phyloP scores from a whole-genome alignment of 1,140 invertebrate species.

The Elymnias hypermnestra region DNA sequence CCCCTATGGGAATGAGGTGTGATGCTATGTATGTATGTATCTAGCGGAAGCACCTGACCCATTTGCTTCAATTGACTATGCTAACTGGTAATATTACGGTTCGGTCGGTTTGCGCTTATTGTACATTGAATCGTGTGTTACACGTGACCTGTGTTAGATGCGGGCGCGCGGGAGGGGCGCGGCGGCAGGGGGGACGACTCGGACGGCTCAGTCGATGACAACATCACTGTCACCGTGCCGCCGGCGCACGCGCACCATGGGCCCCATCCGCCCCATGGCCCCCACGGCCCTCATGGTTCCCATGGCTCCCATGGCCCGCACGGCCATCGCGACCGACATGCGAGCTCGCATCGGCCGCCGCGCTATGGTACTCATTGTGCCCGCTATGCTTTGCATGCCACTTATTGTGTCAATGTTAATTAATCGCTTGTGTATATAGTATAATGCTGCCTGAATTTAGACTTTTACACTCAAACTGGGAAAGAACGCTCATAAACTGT shows the following conservation, averaged over 20 bases:
- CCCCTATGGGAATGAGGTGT: no score
- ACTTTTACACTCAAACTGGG: no score
- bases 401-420: neutral
- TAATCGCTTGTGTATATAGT: conserved; percentile 1
- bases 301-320: no score
- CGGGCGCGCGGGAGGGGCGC: conserved; percentile 13
- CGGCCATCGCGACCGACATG: conserved; percentile 8
- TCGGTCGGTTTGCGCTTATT: no score
- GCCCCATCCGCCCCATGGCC: conserved; percentile 10
- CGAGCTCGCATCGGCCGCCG: conserved; percentile 27
- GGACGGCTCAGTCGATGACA: conserved; percentile 76
- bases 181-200: conserved; percentile 53
- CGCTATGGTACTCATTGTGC: conserved; percentile 43
- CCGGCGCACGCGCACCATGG: conserved; percentile 38
- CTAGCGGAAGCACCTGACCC: no score
- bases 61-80: no score
- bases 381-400: conserved; percentile 22
- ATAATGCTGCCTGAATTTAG: no score
- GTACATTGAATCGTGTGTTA: conserved; percentile 9
- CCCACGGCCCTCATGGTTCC: no score
- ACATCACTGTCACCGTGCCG: conserved; percentile 77
- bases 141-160: conserved; percentile 31
- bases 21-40: no score
- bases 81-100: no score
- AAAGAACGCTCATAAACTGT: no score